Percentiles rank a stretch among this genome's conserved stretches.
phyloP scores from a whole-genome alignment of 53 echinoderm and acorn worm species.

The Temnopleurus reevesii region DNA sequence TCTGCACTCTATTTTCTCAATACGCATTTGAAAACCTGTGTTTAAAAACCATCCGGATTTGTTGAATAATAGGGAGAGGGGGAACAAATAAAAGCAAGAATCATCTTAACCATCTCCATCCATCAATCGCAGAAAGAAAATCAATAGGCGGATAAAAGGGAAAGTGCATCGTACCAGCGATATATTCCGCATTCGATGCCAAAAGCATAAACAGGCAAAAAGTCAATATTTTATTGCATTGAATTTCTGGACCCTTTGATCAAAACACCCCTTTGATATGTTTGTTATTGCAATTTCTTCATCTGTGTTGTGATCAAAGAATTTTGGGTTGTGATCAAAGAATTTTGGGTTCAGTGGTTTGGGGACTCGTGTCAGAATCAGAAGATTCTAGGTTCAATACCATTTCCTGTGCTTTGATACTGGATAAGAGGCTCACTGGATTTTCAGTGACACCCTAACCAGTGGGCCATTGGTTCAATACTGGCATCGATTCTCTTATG shows the following conservation, averaged over 20 bases:
- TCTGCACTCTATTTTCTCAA: not conserved
- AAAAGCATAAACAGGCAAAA: not conserved
- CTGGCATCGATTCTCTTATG: too few relatives aligned
- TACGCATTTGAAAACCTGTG: not conserved
- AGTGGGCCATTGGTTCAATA: too few relatives aligned
- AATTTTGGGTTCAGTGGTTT: too few relatives aligned
- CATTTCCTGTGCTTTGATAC: too few relatives aligned
- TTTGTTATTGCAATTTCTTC: not conserved
- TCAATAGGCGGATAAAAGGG: not conserved
- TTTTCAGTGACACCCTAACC: too few relatives aligned
- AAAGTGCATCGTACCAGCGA: not conserved
- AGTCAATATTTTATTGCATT: slow-evolving; percentile 5
- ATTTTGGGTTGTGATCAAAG: too few relatives aligned
- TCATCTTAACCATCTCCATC: not conserved
- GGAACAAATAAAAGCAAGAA: not conserved
- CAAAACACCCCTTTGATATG: not conserved
- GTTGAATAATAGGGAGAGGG: not conserved
- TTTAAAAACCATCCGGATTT: not conserved
- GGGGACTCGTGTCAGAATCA: too few relatives aligned
- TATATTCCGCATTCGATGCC: not conserved
- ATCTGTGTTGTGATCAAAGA: not conserved
- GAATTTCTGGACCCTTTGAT: not conserved
- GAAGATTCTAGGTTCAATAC: too few relatives aligned
- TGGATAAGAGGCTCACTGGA: too few relatives aligned
- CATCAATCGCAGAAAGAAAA: not conserved